Base-by-base conservation (phyloP, 2,113 vertebrate species). In the Sterrhoptilus dennistouni region DNA sequence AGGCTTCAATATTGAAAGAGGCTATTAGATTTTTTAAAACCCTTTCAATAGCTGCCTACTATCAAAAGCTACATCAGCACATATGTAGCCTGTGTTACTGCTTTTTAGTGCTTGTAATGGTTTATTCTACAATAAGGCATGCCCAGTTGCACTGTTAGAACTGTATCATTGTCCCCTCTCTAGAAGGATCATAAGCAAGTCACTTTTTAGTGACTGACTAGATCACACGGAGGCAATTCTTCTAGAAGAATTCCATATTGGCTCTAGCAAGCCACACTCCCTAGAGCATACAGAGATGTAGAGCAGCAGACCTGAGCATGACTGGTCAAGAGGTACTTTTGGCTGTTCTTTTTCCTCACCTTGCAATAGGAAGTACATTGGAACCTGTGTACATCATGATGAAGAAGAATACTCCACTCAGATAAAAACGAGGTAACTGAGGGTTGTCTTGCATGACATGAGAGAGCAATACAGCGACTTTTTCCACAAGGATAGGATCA, bases 351-450 rank as follows among this genome's bases (percentile, higher is more conserved):
- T 47, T 88, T 95, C 96, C 98, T 98, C 94, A 99, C 99, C 99
- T 99, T 75, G 99, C 99, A 49, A 99, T 98, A 82, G 99, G 99
- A 96, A 99, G 99, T 52, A 99, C 99, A 33, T 99, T 99, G 97
- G 99, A 99, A 92, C 99, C 99, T 1, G 99, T 99, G 98, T 99
- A 99, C 99, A 99, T 99, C 99, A 99, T 99, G 97, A 99, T 99
- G 96, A 99, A 99, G 98, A 99, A 99, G 98, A 99, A 99, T 7
- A 99, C 98, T 69, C 99, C 99, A 22, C 98, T 99, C 94, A 99
- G 98, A 96, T 99, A 99, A 91, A 99, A 98, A 28, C 99, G 99
- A 97, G 99, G 99, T 97, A 99, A 98, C 95, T 99, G 99, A 22
- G 99, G 99, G 96, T 99, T 99, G 97, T 99, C 99, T 97, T 99